phyloP scores from a whole-genome alignment of 2,113 vertebrate genomes.

The Dicentrarchus labrax region DNA sequence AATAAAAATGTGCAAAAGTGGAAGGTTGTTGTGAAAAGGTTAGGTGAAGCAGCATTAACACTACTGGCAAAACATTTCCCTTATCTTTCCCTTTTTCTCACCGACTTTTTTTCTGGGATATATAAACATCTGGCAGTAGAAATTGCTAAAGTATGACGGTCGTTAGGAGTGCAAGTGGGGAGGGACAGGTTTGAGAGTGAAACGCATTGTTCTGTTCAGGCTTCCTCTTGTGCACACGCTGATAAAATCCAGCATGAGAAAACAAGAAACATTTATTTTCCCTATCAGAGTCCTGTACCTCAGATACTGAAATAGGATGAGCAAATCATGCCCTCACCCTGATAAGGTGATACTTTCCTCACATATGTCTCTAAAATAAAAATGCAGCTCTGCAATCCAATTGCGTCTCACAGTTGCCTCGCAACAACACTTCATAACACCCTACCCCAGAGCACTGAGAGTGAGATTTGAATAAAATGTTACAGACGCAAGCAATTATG shows the following conservation, averaged over 20 bases:
- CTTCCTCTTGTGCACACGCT: slow-evolving; percentile 46
- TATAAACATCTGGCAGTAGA: slow-evolving; percentile 44
- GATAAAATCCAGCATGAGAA: slow-evolving; percentile 64
- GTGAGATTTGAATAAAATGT: slow-evolving; percentile 72
- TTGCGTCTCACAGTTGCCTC: slow-evolving; percentile 66
- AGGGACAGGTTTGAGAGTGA: slow-evolving; percentile 24
- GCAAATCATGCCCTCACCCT: slow-evolving; percentile 66
- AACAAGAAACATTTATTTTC: slow-evolving; percentile 58
- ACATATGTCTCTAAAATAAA: slow-evolving; percentile 73
- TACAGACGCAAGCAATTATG: slow-evolving; percentile 74
- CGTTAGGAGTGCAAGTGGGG: slow-evolving; percentile 25
- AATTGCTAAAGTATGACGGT: slow-evolving; percentile 33
- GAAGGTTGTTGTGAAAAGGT: slow-evolving; percentile 57
- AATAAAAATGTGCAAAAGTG: slow-evolving; percentile 43
- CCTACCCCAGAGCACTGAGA: slow-evolving; percentile 40
- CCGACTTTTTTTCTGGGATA: slow-evolving; percentile 24
- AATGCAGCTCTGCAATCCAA: slow-evolving; percentile 57
- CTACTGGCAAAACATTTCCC: slow-evolving; percentile 65
- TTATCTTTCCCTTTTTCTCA: slow-evolving; percentile 22
- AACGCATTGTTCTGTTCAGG: slow-evolving; percentile 47
- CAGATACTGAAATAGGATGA: slow-evolving; percentile 57
- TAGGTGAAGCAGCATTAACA: slow-evolving; percentile 45
- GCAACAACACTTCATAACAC: slow-evolving; percentile 68
- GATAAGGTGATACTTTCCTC: slow-evolving; percentile 73
- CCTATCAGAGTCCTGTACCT: slow-evolving; percentile 23